Conservation (phyloP, 2,113 vertebrate genomes). For the Toxostoma redivivum region DNA sequence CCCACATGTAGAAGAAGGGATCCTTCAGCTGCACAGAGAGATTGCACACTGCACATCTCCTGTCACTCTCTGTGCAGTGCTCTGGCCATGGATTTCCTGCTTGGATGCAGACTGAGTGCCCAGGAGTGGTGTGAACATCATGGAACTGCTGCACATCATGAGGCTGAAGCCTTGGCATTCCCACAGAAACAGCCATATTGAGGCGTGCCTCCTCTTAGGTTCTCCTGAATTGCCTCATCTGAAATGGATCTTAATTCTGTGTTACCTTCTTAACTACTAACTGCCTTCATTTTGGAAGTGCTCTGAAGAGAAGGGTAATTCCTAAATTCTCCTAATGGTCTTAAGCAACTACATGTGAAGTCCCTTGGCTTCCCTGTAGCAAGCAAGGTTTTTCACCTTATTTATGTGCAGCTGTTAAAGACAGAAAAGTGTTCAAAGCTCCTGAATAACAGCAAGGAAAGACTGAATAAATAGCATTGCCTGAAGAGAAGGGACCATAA, state of each 20-base stretch:
- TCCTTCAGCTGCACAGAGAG: neutral
- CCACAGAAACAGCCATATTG: neutral
- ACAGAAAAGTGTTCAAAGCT: neutral
- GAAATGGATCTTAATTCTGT: neutral
- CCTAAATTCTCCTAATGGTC: neutral
- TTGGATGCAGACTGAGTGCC: accelerated
- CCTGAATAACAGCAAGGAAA: neutral
- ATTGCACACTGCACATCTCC: neutral
- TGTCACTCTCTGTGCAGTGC: neutral
- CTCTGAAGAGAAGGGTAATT: neutral
- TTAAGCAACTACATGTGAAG: accelerated
- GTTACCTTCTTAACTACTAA: neutral
- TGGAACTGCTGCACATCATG: accelerated
- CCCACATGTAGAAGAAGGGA: neutral
- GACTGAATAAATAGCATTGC: neutral
- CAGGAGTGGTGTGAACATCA: neutral
- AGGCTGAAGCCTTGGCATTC: neutral
- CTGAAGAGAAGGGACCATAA: neutral
- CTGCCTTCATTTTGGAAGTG: neutral
- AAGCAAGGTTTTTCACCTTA: accelerated
- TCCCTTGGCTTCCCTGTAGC: neutral
- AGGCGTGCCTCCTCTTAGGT: neutral
- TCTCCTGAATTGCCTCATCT: neutral
- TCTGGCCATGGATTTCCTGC: neutral
- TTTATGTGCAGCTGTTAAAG: neutral